Base-by-base conservation (phyloP, 2,888 invertebrate genomes). In the Sicus ferrugineus region DNA sequence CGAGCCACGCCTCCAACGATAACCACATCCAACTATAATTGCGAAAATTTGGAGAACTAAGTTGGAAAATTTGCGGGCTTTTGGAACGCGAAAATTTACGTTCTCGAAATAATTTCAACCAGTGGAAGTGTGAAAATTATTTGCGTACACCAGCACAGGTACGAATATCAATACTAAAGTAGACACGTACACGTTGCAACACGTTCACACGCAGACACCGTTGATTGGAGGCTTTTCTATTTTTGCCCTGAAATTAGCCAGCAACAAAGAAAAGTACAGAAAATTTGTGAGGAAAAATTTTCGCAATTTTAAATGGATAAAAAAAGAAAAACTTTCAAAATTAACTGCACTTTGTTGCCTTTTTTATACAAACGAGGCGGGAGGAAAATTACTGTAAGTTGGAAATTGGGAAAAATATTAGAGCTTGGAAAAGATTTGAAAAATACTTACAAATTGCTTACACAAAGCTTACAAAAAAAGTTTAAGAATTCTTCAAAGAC, bases 91-190 rank as follows among this genome's bases (percentile, higher is more conserved):
- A 56, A 56, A 31, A 56, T 56, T 56, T n/a, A 3, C 26, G 30
- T 42, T 61, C 42, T 38, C 23, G 42, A 21, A 38, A 61, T 61
- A 42, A 61, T 61, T 61, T 23, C 42, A 23, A 3, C n/a, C 11
- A 14, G 16, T 23, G 61, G 26, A 61, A 23, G 38, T 61, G 61
- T 38, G 26, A 14, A 61, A 61, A 61, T 61, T 23, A 61, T 61
- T 54, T 54, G 14, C 54, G 21, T 9, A 7, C 23, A 52, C 52
- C 4, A 34, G 6, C 34, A 34, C 34, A 34, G 6, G 11, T 34
- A 34, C 34, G 11, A 5, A 34, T 11, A n/a, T n/a, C n/a, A n/a
- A 34, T 11, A 34, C 34, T 7, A 5, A 34, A 5, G 11, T 11
- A 34, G 6, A 34, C 34, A 21, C 50, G 16, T 5, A 48, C 48